A percentile compares a stretch with the other conserved stretches of the same genome.
Conservation (phyloP, 2,113 vertebrate species). For the Heliornis fulica region DNA sequence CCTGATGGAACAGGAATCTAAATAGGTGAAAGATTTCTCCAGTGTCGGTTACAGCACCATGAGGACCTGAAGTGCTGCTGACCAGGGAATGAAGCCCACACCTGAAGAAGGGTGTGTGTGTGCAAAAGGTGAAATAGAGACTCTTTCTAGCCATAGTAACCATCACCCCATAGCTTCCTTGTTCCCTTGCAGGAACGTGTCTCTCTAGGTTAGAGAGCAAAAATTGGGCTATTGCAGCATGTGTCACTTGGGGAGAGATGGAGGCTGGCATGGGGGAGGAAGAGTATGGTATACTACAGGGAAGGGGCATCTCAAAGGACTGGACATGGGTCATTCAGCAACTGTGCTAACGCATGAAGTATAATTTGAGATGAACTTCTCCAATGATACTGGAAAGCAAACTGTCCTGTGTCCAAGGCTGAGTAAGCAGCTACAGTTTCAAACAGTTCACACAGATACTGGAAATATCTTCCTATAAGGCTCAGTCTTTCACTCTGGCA, state of each 20-base stretch:
- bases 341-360: background rate
- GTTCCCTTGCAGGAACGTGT: background rate
- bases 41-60: background rate
- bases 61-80: background rate
- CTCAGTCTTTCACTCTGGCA: background rate
- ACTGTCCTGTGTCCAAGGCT: background rate
- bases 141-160: background rate
- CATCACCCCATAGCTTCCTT: fast-evolving
- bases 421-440: constrained; percentile 3
- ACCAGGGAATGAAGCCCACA: background rate
- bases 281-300: background rate
- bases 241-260: background rate
- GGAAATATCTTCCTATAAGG: background rate
- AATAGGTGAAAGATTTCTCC: background rate
- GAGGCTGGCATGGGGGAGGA: background rate
- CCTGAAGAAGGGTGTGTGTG: background rate
- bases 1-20: background rate
- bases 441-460: background rate
- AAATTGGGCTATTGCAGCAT: background rate
- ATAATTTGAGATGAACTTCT: constrained; percentile 10
- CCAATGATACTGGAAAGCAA: constrained; percentile 6
- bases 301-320: background rate
- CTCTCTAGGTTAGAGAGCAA: background rate
- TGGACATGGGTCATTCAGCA: background rate
- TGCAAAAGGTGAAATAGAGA: background rate